Evolutionary conservation across 2,888 invertebrate genomes (phyloP).

Genomic region (Drosophila niveifrons): DNA sequence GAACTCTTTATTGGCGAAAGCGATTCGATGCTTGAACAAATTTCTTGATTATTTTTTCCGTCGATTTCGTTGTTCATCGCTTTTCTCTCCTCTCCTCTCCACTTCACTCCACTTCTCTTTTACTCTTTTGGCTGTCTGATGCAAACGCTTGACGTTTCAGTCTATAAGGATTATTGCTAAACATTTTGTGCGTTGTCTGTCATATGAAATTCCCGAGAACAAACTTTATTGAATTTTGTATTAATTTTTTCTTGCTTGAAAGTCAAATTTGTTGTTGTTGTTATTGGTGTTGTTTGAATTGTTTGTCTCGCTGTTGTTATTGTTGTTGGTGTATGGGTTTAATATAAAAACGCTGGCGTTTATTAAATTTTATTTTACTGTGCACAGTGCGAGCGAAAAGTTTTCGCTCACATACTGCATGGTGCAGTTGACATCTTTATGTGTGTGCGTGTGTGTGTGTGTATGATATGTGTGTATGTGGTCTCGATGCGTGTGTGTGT

Average conservation of each 20-base stretch:
- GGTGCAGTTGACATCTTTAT: constrained; percentile 80
- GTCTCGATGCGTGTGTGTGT: not conserved
- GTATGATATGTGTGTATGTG: constrained; percentile 15
- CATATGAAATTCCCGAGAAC: constrained; percentile 69
- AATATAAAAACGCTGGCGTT: constrained; percentile 74
- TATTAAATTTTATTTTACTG: constrained; percentile 73
- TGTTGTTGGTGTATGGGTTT: constrained; percentile 62
- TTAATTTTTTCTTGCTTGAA: constrained; percentile 67
- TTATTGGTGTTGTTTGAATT: constrained; percentile 37
- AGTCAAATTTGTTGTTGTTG: constrained; percentile 55
- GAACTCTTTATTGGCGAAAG: not conserved
- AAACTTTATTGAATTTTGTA: constrained; percentile 76
- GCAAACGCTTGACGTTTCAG: constrained; percentile 48
- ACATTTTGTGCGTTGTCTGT: constrained; percentile 44
- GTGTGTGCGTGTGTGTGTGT: constrained; percentile 18
- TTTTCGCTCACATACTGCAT: constrained; percentile 67
- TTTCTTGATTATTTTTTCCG: not conserved
- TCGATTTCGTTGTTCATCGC: not conserved
- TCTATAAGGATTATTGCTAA: constrained; percentile 53
- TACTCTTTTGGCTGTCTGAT: constrained; percentile 21
- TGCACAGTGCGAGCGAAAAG: constrained; percentile 52
- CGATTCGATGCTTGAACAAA: not conserved
- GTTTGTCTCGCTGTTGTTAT: constrained; percentile 24
- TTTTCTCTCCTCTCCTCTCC: not conserved
- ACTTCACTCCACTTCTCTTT: not conserved